Percentiles rank a stretch among this genome's conserved stretches.
phyloP scores from a whole-genome alignment of 2,113 vertebrate species.

The Psettodes erumei region DNA sequence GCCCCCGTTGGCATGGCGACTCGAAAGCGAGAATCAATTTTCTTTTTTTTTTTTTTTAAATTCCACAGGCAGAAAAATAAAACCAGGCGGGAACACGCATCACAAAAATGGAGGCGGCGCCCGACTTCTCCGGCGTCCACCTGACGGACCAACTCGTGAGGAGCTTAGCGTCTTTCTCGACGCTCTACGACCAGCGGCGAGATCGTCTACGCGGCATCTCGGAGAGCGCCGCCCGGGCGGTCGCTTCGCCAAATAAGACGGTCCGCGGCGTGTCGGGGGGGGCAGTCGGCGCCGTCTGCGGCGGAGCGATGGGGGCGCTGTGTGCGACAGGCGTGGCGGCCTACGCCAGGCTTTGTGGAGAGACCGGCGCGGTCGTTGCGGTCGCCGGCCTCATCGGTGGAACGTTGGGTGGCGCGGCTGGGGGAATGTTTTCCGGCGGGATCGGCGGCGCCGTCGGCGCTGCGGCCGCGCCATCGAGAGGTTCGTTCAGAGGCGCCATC shows the following conservation, averaged over 20 bases:
- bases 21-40: no score
- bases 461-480: accelerated
- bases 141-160: accelerated
- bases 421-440: background rate
- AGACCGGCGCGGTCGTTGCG: background rate
- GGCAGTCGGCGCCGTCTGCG: background rate
- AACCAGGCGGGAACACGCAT: no score
- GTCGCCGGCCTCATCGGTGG: constrained; percentile 9
- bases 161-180: background rate
- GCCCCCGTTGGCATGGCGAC: no score
- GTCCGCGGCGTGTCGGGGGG: background rate
- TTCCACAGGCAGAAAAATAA: no score
- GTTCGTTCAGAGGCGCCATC: accelerated
- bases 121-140: no score
- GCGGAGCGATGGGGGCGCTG: background rate
- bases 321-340: accelerated
- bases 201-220: background rate
- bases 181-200: background rate
- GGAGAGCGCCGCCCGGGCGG: background rate
- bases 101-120: no score
- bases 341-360: background rate
- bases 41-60: no score
- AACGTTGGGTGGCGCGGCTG: background rate
- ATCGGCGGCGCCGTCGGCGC: background rate
- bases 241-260: background rate